A percentile compares a stretch with the other conserved stretches of the same genome.
Conservation (phyloP, 2,113 vertebrate species). For the Probosciger aterrimus region DNA sequence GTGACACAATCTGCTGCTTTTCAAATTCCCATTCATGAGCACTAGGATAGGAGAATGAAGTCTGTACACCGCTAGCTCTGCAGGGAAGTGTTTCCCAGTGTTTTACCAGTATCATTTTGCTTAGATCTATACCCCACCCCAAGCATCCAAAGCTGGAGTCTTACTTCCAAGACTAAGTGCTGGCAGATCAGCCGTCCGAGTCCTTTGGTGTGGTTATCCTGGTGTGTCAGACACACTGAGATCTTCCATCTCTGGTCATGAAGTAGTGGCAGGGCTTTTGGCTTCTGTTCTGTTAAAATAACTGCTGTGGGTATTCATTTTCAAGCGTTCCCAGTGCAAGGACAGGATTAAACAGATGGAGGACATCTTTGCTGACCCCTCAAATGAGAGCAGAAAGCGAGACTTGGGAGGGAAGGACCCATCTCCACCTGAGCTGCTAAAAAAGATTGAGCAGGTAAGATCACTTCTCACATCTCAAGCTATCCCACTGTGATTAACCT, state of each 20-base stretch:
- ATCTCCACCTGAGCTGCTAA: constrained; percentile 75
- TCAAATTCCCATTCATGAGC: neutral
- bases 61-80: accelerated
- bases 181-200: neutral
- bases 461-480: neutral
- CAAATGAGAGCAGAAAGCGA: constrained; percentile 53
- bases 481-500: neutral
- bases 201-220: neutral
- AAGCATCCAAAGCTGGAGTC: neutral
- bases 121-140: accelerated
- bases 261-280: accelerated
- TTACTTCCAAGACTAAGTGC: neutral
- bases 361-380: constrained; percentile 51
- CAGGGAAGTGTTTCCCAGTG: neutral
- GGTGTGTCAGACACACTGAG: neutral
- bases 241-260: neutral
- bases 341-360: constrained; percentile 78
- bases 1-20: neutral
- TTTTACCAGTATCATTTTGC: neutral
- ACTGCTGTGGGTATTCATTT: neutral
- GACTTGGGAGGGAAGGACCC: constrained; percentile 80
- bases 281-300: neutral
- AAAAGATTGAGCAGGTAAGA: constrained; percentile 84
- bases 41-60: neutral
- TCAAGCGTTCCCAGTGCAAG: constrained; percentile 84